Conservation (phyloP, 1,140 invertebrate genomes). For the Pentalonia nigronervosa region DNA sequence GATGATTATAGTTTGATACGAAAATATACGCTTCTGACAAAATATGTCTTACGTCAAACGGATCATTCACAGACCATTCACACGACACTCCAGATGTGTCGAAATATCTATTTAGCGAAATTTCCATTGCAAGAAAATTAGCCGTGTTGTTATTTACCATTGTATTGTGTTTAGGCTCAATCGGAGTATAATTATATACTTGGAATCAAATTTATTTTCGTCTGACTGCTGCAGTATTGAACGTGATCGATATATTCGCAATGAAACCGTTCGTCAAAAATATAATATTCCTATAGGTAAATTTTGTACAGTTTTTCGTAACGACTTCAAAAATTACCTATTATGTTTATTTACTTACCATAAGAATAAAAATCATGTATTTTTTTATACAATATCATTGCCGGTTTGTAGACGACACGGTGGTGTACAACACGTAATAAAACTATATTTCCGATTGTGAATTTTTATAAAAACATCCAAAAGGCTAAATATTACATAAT, state of each 20-base stretch:
- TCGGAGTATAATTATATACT: background rate
- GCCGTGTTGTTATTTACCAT: background rate
- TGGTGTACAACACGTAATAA: background rate
- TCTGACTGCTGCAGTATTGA: background rate
- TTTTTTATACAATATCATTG: background rate
- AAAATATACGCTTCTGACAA: background rate
- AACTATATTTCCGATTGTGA: background rate
- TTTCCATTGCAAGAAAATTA: background rate
- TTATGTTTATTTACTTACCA: background rate
- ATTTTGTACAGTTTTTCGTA: background rate
- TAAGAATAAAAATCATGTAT: background rate
- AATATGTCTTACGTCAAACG: slow-evolving; percentile 6
- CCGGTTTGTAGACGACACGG: background rate
- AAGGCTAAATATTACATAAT: background rate
- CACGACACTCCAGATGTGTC: background rate
- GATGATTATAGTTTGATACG: background rate
- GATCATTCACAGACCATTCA: background rate
- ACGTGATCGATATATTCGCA: background rate
- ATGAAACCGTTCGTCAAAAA: background rate
- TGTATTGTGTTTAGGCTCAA: background rate
- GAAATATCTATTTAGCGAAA: background rate
- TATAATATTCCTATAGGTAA: background rate
- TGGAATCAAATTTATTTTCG: background rate
- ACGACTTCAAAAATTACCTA: background rate
- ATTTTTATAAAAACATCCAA: background rate